phyloP scores from a whole-genome alignment of 2,888 invertebrate genomes.

The Schizotus pectinicornis region DNA sequence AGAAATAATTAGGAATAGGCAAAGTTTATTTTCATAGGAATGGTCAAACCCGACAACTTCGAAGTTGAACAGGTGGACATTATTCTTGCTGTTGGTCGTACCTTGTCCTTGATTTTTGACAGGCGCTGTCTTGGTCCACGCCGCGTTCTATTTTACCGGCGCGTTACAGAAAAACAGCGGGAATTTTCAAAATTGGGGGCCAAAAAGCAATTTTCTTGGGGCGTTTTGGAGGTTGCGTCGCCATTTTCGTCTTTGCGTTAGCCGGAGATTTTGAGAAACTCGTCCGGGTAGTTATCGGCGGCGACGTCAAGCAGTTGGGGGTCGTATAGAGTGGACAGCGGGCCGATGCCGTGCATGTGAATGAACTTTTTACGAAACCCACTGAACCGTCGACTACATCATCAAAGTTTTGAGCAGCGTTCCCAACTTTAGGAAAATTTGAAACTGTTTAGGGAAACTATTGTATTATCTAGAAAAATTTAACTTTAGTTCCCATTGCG shows the following conservation, averaged over 20 bases:
- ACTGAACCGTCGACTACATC: conserved; percentile 55
- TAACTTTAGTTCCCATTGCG: too few species aligned
- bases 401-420: conserved; percentile 56
- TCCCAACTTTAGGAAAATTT: too few species aligned
- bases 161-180: too few species aligned
- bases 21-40: too few species aligned
- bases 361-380: conserved; percentile 51
- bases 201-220: not conserved
- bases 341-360: conserved; percentile 40
- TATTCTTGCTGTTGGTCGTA: too few species aligned
- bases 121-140: too few species aligned
- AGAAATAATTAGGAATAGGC: too few species aligned
- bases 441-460: too few species aligned
- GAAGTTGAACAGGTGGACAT: too few species aligned
- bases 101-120: not conserved
- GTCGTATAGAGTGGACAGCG: not conserved
- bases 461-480: too few species aligned
- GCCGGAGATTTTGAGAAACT: not conserved
- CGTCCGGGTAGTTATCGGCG: not conserved
- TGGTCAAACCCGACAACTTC: too few species aligned
- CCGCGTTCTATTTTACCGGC: too few species aligned
- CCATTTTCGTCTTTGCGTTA: not conserved
- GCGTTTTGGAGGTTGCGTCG: not conserved
- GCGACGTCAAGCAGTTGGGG: not conserved
- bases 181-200: not conserved